These are phyloP conservation scores for Pangasius mekongensis DNA, from an alignment of 2,797 vertebrate genomes.

Conservation along the genomic window DNA sequence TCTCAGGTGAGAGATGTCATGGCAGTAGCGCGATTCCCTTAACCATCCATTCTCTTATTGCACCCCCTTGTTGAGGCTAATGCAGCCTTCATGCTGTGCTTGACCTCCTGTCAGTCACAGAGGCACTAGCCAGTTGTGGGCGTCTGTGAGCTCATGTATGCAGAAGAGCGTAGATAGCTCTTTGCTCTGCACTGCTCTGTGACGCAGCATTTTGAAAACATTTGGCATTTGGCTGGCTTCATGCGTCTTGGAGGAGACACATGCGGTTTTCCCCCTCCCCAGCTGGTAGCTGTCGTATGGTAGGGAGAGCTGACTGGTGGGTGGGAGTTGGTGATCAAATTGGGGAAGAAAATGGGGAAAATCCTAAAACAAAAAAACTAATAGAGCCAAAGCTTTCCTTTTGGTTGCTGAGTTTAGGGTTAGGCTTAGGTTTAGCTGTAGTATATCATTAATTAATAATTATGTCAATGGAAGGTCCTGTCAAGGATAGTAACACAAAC, in stretches of 20 bases:
- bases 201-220: background rate
- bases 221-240: background rate
- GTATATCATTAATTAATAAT: background rate
- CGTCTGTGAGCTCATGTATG: background rate
- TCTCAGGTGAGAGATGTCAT: background rate
- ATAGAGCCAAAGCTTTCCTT: background rate
- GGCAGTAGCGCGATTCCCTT: background rate
- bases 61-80: background rate
- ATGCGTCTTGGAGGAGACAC: background rate
- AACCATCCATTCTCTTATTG: background rate
- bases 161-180: background rate
- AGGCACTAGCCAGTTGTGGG: too few species aligned
- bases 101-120: background rate
- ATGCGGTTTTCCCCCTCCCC: background rate
- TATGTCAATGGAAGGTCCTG: background rate
- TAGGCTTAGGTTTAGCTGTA: background rate
- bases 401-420: background rate
- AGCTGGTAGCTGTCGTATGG: background rate
- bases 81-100: background rate
- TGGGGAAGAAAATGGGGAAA: background rate
- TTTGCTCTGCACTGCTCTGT: background rate
- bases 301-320: background rate
- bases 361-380: background rate
- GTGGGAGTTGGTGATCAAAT: background rate
- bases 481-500: background rate